Evolutionary conservation across 1,140 invertebrate species (phyloP).

Genomic region (Mamestra configurata): DNA sequence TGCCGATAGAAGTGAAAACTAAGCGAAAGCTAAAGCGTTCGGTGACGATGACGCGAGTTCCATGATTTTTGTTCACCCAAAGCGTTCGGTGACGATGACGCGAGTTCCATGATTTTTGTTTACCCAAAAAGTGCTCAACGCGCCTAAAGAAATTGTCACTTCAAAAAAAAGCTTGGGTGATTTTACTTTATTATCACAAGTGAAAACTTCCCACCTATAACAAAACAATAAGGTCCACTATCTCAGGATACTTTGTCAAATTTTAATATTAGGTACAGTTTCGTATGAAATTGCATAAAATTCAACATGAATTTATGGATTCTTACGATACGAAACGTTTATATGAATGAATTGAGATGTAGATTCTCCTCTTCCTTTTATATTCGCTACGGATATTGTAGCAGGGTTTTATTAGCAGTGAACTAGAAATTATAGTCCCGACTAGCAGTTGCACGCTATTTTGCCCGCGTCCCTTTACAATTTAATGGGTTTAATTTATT

Average conservation of each 20-base stretch:
- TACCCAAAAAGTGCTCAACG: too few relatives aligned
- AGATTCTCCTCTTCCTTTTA: background rate
- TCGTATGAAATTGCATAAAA: constrained; percentile 13
- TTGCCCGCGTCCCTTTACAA: too few relatives aligned
- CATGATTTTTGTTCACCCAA: too few relatives aligned
- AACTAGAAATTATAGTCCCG: background rate
- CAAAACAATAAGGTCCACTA: background rate
- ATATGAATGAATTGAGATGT: constrained; percentile 31
- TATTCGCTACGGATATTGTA: background rate
- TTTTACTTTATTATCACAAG: too few relatives aligned
- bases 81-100: too few relatives aligned
- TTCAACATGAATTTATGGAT: constrained; percentile 36
- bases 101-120: too few relatives aligned
- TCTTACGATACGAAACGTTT: constrained; percentile 7
- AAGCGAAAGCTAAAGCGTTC: too few relatives aligned
- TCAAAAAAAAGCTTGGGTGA: too few relatives aligned
- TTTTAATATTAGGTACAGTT: background rate
- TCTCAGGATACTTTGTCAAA: background rate
- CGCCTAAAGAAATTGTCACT: too few relatives aligned
- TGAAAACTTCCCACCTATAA: background rate
- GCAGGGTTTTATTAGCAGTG: background rate
- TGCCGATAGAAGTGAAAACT: too few relatives aligned
- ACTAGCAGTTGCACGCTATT: background rate
- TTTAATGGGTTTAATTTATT: too few relatives aligned
- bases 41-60: too few relatives aligned